A percentile compares a stretch with the other conserved stretches of the same genome.
Evolutionary conservation across 2,113 vertebrate genomes (phyloP).

Genomic region (Ifrita kowaldi): DNA sequence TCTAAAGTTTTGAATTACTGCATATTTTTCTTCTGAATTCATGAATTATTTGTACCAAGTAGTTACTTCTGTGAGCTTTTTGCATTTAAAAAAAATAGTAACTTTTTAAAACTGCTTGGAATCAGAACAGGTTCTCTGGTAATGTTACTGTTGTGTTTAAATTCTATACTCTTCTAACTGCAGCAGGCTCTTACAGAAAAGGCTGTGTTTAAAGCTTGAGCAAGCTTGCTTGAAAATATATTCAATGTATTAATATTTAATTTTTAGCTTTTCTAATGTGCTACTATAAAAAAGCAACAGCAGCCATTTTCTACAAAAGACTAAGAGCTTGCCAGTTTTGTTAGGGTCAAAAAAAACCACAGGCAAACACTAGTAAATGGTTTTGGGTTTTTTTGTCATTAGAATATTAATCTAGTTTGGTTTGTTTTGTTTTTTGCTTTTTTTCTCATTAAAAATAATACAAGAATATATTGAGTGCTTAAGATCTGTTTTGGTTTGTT

Average conservation of each 20-base stretch:
- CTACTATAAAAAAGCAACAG: background rate
- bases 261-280: background rate
- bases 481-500: background rate
- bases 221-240: background rate
- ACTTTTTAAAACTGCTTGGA: background rate
- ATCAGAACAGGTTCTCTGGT: background rate
- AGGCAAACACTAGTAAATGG: background rate
- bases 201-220: background rate
- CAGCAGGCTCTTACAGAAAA: background rate
- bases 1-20: background rate
- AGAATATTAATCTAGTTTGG: background rate
- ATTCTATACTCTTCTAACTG: background rate
- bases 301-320: background rate
- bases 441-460: background rate
- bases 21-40: background rate
- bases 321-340: background rate
- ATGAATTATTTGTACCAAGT: background rate
- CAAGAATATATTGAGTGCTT: background rate
- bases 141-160: background rate
- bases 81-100: background rate
- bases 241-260: background rate
- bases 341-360: background rate
- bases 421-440: background rate
- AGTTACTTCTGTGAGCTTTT: background rate
- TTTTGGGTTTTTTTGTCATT: background rate